These are phyloP conservation scores for Liposcelis brunnea DNA, from an alignment of 2,888 invertebrate genomes.

Conservation along the genomic window DNA sequence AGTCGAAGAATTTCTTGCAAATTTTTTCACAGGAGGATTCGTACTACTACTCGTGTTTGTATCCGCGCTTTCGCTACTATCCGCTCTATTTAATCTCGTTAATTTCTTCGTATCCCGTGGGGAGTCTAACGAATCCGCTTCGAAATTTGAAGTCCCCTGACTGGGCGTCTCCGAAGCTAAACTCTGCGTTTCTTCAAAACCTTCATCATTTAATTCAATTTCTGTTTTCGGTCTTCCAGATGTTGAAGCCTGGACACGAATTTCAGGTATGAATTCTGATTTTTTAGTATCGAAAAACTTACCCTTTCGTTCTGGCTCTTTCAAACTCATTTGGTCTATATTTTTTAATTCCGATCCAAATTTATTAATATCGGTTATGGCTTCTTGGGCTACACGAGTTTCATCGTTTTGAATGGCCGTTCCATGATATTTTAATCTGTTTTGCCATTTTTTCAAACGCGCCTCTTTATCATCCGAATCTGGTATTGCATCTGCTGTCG, in stretches of 20 bases:
- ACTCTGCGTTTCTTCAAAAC: slow-evolving; percentile 80
- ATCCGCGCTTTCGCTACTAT: slow-evolving; percentile 32
- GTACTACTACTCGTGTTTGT: slow-evolving; percentile 27
- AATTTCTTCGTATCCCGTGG: slow-evolving; percentile 28
- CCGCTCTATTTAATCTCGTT: slow-evolving; percentile 20
- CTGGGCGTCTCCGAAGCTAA: slow-evolving; percentile 73
- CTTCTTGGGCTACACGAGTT: slow-evolving; percentile 23
- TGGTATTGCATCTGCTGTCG: slow-evolving; percentile 24
- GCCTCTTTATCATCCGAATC: slow-evolving; percentile 38
- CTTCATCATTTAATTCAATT: slow-evolving; percentile 69
- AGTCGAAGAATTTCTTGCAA: slow-evolving; percentile 7
- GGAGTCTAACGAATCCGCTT: slow-evolving; percentile 41
- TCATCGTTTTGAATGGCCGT: slow-evolving; percentile 17
- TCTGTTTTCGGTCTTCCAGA: slow-evolving; percentile 30
- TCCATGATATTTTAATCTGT: slow-evolving; percentile 38
- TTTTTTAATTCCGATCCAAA: slow-evolving; percentile 28
- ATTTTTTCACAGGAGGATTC: slow-evolving; percentile 10
- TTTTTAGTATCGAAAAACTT: slow-evolving; percentile 13
- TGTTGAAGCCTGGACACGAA: slow-evolving; percentile 32
- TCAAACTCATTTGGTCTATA: slow-evolving; percentile 20
- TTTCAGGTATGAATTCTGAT: slow-evolving; percentile 26
- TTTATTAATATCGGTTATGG: slow-evolving; percentile 25
- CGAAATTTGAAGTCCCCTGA: slow-evolving; percentile 62
- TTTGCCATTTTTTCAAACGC: slow-evolving; percentile 51
- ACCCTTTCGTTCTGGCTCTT: slow-evolving; percentile 15